phyloP scores from a whole-genome alignment of 2,113 vertebrate genomes.

The Peromyscus californicus region DNA sequence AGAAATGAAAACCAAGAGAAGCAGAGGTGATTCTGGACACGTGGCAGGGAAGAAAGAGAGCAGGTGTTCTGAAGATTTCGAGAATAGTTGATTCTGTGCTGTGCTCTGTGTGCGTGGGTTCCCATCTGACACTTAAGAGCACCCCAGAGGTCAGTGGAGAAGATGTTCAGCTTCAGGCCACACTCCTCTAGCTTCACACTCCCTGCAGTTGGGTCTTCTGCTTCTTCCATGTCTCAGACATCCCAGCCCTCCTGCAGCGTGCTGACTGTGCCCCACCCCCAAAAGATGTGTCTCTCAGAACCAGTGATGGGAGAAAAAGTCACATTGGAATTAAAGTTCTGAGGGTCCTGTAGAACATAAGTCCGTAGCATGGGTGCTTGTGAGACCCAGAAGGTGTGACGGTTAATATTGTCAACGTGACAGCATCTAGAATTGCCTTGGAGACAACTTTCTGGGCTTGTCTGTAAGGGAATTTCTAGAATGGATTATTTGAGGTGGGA shows the following conservation, averaged over 20 bases:
- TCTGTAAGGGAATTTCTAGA: not conserved
- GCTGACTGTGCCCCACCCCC: not conserved
- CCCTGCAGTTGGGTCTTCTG: not conserved
- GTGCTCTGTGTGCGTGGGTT: not conserved
- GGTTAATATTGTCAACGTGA: no score
- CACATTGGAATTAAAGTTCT: not conserved
- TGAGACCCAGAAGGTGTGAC: not conserved
- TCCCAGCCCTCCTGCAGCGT: not conserved
- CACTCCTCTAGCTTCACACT: not conserved
- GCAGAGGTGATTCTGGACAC: not conserved
- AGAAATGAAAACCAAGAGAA: not conserved
- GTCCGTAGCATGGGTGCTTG: not conserved
- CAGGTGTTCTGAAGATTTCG: no score
- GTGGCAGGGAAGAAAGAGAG: not conserved
- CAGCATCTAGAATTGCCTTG: not conserved
- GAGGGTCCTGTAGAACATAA: not conserved
- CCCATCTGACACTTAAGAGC: not conserved
- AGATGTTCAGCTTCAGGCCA: not conserved
- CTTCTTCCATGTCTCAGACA: not conserved
- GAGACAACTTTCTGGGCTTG: not conserved
- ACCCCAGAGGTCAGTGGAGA: not conserved
- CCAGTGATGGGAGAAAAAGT: not conserved
- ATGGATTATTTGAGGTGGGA: not conserved
- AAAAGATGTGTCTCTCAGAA: not conserved
- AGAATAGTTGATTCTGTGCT: not conserved